Evolutionary conservation across 2,888 invertebrate genomes (phyloP), one percentile per base, ranked within the genome.

Genomic region (Oxystoma pomonae): DNA sequence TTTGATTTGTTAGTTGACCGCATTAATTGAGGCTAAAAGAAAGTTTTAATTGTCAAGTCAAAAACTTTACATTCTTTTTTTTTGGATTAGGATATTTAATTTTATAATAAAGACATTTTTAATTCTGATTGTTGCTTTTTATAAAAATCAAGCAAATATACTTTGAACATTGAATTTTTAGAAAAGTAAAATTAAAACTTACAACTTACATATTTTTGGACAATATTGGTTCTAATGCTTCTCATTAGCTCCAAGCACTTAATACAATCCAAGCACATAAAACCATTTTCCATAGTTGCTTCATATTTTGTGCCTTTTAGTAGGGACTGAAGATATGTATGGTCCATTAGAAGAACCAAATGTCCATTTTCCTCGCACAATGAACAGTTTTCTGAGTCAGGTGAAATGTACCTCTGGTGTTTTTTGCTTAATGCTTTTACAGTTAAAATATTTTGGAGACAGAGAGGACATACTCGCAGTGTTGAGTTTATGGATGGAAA

Each of bases 131-230:
- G 50, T 12, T 50, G 9, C 50, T 50, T 9, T 12, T 50, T 50
- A 12, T 50, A 12, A n/a, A 50, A n/a, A 50, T n/a, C n/a, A n/a
- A n/a, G n/a, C 50, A 50, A 50, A 9, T 12, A n/a, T 12, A 50
- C 50, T n/a, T 50, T 9, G n/a, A 50, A 50, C 9, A 50, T 12
- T n/a, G n/a, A 50, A 50, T 12, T 12, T 50, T 50, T n/a, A 50
- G 50, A 53, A 53, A 7, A 9, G n/a, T 17, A 53, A 53, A 53
- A 53, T 9, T 5, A n/a, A n/a, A n/a, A n/a, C n/a, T n/a, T n/a
- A n/a, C n/a, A n/a, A 53, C 53, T 53, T 53, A 53, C 53, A 53
- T 53, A 53, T 53, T 53, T 53, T 53, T 53, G 5, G 19, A 53
- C n/a, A 16, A 53, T 3, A n/a, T 53, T 53, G 3, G 7, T 16